phyloP scores from a whole-genome alignment of 2,797 vertebrate species.

The Ataeniobius toweri region DNA sequence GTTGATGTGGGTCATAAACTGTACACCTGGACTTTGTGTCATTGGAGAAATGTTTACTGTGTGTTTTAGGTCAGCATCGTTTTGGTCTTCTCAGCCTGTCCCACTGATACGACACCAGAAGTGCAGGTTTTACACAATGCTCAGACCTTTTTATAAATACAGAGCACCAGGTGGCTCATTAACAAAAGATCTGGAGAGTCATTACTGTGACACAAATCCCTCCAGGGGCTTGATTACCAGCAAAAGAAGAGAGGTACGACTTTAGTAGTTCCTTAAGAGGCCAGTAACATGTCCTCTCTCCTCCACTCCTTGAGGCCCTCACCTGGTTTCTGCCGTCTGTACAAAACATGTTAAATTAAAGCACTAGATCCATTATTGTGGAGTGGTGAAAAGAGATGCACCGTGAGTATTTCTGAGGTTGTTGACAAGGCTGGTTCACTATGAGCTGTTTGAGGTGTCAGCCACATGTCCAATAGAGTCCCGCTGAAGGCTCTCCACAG shows the following conservation, averaged over 20 bases:
- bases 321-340: slow-evolving; percentile 30
- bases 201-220: slow-evolving; percentile 41
- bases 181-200: slow-evolving; percentile 27
- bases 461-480: slow-evolving; percentile 35
- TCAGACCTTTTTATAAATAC: slow-evolving; percentile 22
- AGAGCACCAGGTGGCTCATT: slow-evolving; percentile 22
- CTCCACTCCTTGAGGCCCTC: slow-evolving; percentile 12
- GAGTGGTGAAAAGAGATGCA: slow-evolving; percentile 43
- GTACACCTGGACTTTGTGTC: slow-evolving; percentile 32
- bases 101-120: slow-evolving; percentile 6
- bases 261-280: slow-evolving; percentile 50
- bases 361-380: slow-evolving; percentile 29
- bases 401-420: slow-evolving; percentile 35
- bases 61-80: slow-evolving; percentile 32
- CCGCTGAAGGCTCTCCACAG: slow-evolving; percentile 55
- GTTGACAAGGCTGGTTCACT: slow-evolving; percentile 29
- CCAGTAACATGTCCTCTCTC: slow-evolving; percentile 35
- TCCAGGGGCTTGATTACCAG: slow-evolving; percentile 30
- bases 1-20: slow-evolving; percentile 35
- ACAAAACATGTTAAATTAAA: slow-evolving; percentile 37
- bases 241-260: slow-evolving; percentile 45
- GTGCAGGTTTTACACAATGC: slow-evolving; percentile 34
- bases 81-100: slow-evolving; percentile 22
- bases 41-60: slow-evolving; percentile 16
- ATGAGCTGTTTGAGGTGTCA: slow-evolving; percentile 58